Percentiles rank a stretch among this genome's conserved stretches.
These are phyloP conservation scores for Lepidurus arcticus DNA, from an alignment of 1,140 invertebrate species.

Conservation along the genomic window DNA sequence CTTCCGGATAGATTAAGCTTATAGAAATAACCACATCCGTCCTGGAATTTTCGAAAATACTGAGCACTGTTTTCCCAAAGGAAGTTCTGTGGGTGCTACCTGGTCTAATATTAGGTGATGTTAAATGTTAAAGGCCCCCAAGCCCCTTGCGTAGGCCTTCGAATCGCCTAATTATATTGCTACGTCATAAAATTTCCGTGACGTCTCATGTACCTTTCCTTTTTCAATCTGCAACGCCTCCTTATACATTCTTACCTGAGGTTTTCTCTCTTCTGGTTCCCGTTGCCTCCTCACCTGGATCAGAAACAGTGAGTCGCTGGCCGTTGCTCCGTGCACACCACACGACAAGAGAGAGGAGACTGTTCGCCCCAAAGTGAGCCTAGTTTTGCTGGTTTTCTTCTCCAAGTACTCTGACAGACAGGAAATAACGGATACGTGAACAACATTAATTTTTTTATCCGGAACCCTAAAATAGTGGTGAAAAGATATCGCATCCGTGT, in stretches of 20 bases:
- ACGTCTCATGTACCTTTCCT: background rate
- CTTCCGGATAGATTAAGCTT: no score
- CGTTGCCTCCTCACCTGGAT: background rate
- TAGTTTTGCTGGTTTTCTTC: background rate
- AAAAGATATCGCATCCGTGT: background rate
- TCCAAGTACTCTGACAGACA: background rate
- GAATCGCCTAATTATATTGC: background rate
- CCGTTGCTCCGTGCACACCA: slow-evolving; percentile 7
- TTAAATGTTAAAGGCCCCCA: background rate
- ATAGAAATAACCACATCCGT: background rate
- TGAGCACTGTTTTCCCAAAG: background rate
- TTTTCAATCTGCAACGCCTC: slow-evolving; percentile 9
- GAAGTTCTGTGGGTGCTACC: background rate
- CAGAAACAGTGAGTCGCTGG: slow-evolving; percentile 4
- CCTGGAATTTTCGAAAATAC: background rate
- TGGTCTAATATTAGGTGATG: background rate
- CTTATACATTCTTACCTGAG: slow-evolving; percentile 7
- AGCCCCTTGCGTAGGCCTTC: background rate
- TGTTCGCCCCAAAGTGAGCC: background rate
- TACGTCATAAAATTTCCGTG: background rate
- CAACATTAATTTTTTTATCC: background rate
- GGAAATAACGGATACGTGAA: slow-evolving; percentile 14
- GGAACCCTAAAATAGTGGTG: background rate
- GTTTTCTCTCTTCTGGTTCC: slow-evolving; percentile 12
- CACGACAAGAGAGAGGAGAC: background rate